Evolutionary conservation across 64 coral and sea anemone genomes (phyloP).

Genomic region (Platygyra sinensis): DNA sequence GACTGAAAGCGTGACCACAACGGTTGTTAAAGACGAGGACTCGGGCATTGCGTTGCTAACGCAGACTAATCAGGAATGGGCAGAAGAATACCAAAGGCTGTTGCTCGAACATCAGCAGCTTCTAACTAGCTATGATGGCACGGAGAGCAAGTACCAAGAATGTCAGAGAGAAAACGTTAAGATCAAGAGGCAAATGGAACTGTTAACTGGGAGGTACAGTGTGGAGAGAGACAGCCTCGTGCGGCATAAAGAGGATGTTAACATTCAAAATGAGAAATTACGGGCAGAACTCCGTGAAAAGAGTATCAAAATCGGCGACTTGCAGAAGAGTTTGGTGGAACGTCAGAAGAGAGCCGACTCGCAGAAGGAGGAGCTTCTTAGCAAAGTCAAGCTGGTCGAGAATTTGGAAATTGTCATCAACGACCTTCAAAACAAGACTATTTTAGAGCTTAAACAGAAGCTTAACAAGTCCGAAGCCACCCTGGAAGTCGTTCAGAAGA

Average conservation of each 20-base stretch:
- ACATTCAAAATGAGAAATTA: neutral
- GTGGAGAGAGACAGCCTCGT: neutral
- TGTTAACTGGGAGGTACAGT: neutral
- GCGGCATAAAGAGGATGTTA: conserved; percentile 12
- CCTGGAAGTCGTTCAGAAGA: neutral
- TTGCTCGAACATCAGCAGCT: neutral
- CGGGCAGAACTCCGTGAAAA: conserved; percentile 32
- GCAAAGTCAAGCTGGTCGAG: neutral
- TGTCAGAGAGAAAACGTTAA: conserved; percentile 20
- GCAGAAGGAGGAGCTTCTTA: conserved; percentile 7
- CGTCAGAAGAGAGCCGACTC: conserved; percentile 26
- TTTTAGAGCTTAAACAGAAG: conserved; percentile 20
- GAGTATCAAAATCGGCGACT: conserved; percentile 15
- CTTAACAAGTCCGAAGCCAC: conserved; percentile 9
- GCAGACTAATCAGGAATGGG: conserved; percentile 3
- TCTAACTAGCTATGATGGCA: neutral
- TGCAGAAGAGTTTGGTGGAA: conserved; percentile 27
- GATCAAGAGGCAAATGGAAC: neutral
- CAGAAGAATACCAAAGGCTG: conserved; percentile 15
- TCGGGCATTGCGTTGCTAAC: neutral
- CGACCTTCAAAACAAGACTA: conserved; percentile 22
- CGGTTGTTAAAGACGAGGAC: neutral
- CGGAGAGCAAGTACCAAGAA: conserved; percentile 1
- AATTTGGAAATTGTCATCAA: conserved; percentile 29
- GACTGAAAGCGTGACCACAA: neutral